Conservation (phyloP, 2,113 vertebrate genomes). For the Oreochromis niloticus region DNA sequence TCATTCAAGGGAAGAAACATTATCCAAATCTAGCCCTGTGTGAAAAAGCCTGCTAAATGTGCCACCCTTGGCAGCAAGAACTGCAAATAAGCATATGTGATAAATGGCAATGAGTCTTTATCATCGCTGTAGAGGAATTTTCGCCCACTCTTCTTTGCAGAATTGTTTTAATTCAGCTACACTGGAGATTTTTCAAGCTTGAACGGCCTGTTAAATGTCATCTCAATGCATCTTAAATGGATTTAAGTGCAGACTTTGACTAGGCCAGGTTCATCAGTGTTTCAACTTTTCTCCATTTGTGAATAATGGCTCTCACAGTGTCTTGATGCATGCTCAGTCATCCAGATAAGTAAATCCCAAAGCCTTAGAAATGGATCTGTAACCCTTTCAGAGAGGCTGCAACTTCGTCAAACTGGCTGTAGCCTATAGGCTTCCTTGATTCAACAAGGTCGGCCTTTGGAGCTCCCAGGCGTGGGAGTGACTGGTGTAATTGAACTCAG, state of each 20-base stretch:
- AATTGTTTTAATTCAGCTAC: background rate
- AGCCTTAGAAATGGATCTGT: background rate
- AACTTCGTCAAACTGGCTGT: background rate
- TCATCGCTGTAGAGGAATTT: background rate
- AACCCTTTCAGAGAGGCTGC: background rate
- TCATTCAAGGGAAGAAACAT: background rate
- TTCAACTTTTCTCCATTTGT: background rate
- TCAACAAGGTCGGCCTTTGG: background rate
- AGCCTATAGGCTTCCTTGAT: background rate
- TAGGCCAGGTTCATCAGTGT: background rate
- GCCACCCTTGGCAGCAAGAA: background rate
- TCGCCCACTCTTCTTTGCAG: background rate
- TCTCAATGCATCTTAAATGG: fast-evolving
- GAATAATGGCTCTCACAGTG: background rate
- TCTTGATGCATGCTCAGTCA: background rate
- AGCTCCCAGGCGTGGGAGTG: background rate
- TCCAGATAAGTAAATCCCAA: background rate
- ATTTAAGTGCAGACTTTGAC: background rate
- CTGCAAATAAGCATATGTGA: background rate
- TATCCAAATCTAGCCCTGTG: fast-evolving
- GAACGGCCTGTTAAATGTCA: background rate
- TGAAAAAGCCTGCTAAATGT: fast-evolving
- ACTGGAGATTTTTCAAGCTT: background rate
- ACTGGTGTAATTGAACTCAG: background rate
- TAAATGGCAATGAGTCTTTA: background rate